These are phyloP conservation scores for Atrina japonica DNA, from an alignment of 2,888 invertebrate species.

Conservation along the genomic window DNA sequence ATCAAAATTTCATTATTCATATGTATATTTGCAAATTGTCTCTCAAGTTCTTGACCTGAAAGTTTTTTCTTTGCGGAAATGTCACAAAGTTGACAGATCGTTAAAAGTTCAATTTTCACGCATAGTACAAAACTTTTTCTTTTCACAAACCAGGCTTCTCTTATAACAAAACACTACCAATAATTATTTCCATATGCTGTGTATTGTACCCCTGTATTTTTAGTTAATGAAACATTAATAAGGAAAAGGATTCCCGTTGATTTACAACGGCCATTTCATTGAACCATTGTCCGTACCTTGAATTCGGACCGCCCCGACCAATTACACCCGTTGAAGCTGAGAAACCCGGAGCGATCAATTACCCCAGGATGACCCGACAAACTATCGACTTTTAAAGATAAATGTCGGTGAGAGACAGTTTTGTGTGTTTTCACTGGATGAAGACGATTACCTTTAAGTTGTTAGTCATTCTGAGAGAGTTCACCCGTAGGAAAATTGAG, in stretches of 20 bases:
- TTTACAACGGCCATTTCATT: conserved; percentile 23
- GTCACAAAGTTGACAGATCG: not conserved
- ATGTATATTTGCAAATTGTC: no score
- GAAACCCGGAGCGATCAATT: not conserved
- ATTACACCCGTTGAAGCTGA: not conserved
- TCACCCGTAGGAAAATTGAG: no score
- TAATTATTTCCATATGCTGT: conserved; percentile 42
- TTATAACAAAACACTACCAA: no score
- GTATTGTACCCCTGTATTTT: conserved; percentile 36
- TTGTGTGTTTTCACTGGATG: no score
- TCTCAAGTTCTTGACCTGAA: no score
- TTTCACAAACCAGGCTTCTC: no score
- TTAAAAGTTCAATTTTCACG: conserved; percentile 17
- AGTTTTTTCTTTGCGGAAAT: no score
- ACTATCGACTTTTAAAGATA: not conserved
- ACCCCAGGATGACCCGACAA: not conserved
- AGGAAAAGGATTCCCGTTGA: conserved; percentile 14
- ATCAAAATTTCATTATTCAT: no score
- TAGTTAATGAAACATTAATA: conserved; percentile 33
- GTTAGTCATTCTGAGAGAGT: no score
- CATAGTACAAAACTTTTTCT: not conserved
- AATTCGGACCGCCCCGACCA: conserved; percentile 17
- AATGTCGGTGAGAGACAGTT: no score
- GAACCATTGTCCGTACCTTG: conserved; percentile 1
- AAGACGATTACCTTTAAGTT: no score